Percentiles rank a stretch among this genome's conserved stretches.
Conservation (phyloP, 2,888 invertebrate species). For the Drosophila rubida region DNA sequence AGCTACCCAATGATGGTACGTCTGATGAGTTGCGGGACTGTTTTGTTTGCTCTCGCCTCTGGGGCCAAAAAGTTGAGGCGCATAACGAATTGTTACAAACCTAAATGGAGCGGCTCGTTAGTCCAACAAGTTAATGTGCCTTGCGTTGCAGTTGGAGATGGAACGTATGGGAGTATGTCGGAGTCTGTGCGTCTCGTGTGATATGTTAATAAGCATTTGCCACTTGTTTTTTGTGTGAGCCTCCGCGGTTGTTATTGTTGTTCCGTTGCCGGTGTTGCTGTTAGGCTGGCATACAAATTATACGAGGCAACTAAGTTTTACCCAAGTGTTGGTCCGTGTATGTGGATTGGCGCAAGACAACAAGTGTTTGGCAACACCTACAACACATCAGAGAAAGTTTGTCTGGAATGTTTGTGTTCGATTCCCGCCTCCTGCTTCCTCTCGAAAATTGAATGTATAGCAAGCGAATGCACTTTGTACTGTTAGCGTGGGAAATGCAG, state of each 20-base stretch:
- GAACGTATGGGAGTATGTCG: conserved; percentile 23
- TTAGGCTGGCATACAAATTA: conserved; percentile 62
- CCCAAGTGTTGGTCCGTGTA: conserved; percentile 18
- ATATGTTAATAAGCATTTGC: conserved; percentile 79
- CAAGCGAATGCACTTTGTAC: conserved; percentile 48
- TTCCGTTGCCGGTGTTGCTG: background rate
- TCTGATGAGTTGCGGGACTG: conserved; percentile 54
- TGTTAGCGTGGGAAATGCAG: conserved; percentile 68
- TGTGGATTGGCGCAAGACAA: conserved; percentile 57
- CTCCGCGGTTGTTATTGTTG: background rate
- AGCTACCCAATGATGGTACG: conserved; percentile 37
- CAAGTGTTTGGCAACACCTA: conserved; percentile 78
- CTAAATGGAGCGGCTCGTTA: conserved; percentile 80
- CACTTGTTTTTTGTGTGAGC: conserved; percentile 59
- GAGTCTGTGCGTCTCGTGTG: conserved; percentile 55
- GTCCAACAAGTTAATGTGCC: conserved; percentile 78
- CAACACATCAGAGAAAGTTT: conserved; percentile 69
- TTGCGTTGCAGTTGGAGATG: conserved; percentile 14
- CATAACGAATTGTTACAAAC: conserved; percentile 82
- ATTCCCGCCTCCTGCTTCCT: background rate
- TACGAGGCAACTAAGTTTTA: conserved; percentile 47
- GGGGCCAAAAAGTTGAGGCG: conserved; percentile 45
- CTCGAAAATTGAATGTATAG: conserved; percentile 48
- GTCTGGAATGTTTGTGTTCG: conserved; percentile 39
- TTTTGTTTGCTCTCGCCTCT: conserved; percentile 43